Evolutionary conservation across 2,113 vertebrate species (phyloP), one percentile per base, ranked within the genome.

Genomic region (Oryzias celebensis): DNA sequence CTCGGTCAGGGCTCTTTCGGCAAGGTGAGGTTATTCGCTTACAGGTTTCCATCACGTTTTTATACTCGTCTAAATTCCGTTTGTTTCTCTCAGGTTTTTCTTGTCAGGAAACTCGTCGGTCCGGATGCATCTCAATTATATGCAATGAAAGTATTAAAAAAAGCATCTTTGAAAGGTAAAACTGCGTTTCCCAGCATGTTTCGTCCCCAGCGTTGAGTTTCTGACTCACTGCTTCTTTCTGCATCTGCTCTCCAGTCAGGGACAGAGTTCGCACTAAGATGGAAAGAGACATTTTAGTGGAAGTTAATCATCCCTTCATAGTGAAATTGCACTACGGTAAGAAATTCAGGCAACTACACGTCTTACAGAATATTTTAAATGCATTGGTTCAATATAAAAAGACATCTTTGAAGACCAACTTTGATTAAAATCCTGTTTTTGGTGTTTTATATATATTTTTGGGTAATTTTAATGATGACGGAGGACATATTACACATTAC

Each of bases 111-210:
- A 92, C 90, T 95, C 24, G 78, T 95, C 28, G 96, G 96, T 74
- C 95, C 97, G 73, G 96, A 99, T 91, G 93, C 95, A 82, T 94
- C 92, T 46, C 96, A 98, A 81, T 93, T 99, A 80, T 98, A 98
- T 93, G 96, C 97, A 92, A 99, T 99, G 97, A 99, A 99, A 93
- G 96, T 98, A 81, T 87, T 99, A 85, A 98, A 97, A 87, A 99
- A 99, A 88, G 97, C 97, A 80, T 98, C 96, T 79, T 92, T 98
- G 83, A 98, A 99, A 97, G 97, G 97, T 96, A 92, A 81, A 3
- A 5, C 50, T 4, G 7, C 17, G 22, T 14, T 1, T 7, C 5
- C 5, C 44, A 10, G 18, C 36, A 20, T 73, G 48, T 61, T 61
- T 47, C 62, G 55, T 68, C 36, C 45, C 17, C 17, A 2, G 43